Conservation (phyloP, 2,113 vertebrate genomes). For the Phaetusa simplex region DNA sequence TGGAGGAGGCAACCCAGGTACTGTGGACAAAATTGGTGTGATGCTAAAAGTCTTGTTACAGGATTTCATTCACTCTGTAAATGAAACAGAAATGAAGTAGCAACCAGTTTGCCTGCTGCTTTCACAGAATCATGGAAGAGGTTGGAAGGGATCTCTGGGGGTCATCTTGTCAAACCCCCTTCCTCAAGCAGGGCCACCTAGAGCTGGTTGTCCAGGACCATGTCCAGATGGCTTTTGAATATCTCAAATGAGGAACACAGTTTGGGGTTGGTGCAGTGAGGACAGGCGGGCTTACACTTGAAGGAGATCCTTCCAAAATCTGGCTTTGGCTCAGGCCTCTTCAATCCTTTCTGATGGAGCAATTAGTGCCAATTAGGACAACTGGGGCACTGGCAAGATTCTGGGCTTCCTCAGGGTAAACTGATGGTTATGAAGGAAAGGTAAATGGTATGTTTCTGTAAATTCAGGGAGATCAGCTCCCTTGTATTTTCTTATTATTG, state of each 20-base stretch:
- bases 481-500: neutral
- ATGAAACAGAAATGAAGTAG: neutral
- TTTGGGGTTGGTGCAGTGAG: neutral
- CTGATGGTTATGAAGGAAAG: neutral
- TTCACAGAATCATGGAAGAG: neutral
- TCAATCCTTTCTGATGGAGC: neutral
- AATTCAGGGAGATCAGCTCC: neutral
- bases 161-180: neutral
- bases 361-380: neutral
- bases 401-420: neutral
- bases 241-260: fast-evolving
- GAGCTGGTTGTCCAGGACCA: neutral
- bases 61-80: neutral
- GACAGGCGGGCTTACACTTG: neutral
- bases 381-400: neutral
- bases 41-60: neutral
- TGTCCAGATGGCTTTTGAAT: neutral
- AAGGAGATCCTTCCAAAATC: neutral
- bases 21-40: neutral
- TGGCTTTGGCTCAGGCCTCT: neutral
- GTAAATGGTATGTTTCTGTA: neutral
- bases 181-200: neutral
- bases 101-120: neutral
- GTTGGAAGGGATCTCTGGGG: neutral
- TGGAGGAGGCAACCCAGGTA: neutral